Evolutionary conservation across 2,888 invertebrate species (phyloP), one percentile per base, ranked within the genome.

Genomic region (Sarcophaga subvicina): DNA sequence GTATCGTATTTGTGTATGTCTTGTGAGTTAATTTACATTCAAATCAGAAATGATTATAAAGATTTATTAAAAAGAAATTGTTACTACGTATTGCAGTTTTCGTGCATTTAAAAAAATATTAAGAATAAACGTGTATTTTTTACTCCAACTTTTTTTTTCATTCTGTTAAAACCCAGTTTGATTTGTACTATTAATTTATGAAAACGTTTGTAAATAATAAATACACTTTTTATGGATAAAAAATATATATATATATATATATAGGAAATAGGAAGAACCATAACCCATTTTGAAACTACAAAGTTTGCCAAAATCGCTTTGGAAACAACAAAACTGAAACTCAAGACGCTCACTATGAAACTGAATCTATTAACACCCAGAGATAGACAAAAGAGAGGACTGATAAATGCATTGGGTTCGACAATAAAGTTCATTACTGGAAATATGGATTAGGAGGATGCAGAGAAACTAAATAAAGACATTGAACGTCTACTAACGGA

Each of bases 341-440:
- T 85, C 4, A 81, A 67, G 8, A 70, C 82, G 85, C 80, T 79
- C 45, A 63, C 69, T 17, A 85, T 60, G 8, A 82, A 79, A 80
- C 69, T 79, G 12, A 37, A 80, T 2, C 27, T 76, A 49, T 49
- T 84, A 70, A 79, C 69, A 75, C 70, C 79, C 47, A 72, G 54
- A 54, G 60, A 67, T 63, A 78, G 83, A 79, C 66, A 64, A 2
- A 88, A 79, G 22, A 64, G 83, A 75, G 85, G 85, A 69, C 75
- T 86, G 12, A 54, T 87, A 49, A 77, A 85, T 54, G 85, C 82
- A 45, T 80, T 86, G n/a, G 80, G 86, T 2, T 81, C 78, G 14
- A 73, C 80, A 67, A 83, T 85, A 54, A 88, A 88, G 83, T 69
- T 75, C 27, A 77, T 88, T 22, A 86, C 88, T 11, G 88, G 83